Percentiles rank a stretch among this genome's conserved stretches.
Conservation (phyloP, 2,113 vertebrate genomes). For the Rattus norvegicus region GRCr8 NC_086020.1:59692001-59692500, state of each 20-base stretch:
- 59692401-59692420: conserved; percentile 45
- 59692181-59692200: not conserved
- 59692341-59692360: conserved; percentile 40
- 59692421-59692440: not conserved
- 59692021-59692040: not conserved
- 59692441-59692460: conserved; percentile 42
- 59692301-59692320: not conserved
- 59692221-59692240: not conserved
- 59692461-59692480: conserved; percentile 58
- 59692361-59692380: not conserved
- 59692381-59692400: conserved; percentile 44
- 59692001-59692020: not conserved
- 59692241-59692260: not conserved
- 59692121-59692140: not conserved
- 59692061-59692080: not conserved
- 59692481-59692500: not conserved
- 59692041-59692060: not conserved
- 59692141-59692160: not conserved
- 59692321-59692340: not conserved
- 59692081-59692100: not conserved
- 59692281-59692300: not conserved
- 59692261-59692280: conserved; percentile 19
- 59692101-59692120: not conserved
- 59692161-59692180: conserved; percentile 3
- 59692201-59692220: not conserved